Percentiles rank a stretch among this genome's conserved stretches.
Conservation (phyloP, 1,140 invertebrate genomes). For the Pseudoatta argentina region DNA sequence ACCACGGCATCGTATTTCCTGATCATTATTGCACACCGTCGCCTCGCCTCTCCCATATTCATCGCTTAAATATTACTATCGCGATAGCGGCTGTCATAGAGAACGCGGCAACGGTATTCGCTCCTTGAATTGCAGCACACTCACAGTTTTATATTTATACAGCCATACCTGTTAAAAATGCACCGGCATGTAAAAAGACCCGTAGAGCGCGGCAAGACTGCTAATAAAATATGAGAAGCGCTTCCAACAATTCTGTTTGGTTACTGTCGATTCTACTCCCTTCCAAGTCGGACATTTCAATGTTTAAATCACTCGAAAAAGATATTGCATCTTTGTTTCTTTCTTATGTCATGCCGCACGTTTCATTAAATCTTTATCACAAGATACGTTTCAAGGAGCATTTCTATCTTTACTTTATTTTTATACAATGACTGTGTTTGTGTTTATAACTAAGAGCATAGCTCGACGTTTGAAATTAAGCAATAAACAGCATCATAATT, state of each 20-base stretch:
- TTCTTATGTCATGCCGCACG: constrained; percentile 6
- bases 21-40: constrained; percentile 70
- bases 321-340: constrained; percentile 25
- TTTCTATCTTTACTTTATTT: neutral
- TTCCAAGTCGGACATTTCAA: constrained; percentile 15
- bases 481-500: neutral
- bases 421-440: neutral
- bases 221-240: constrained; percentile 54
- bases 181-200: constrained; percentile 62
- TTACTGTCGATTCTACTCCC: constrained; percentile 31
- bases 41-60: constrained; percentile 37
- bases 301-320: constrained; percentile 47
- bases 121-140: constrained; percentile 27
- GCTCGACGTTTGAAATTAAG: neutral
- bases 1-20: constrained; percentile 61
- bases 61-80: constrained; percentile 71
- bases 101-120: constrained; percentile 38
- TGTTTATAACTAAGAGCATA: neutral
- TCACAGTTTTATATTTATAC: constrained; percentile 34
- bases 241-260: constrained; percentile 30
- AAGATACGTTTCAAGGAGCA: neutral
- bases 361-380: constrained; percentile 36
- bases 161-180: constrained; percentile 67
- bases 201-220: neutral
- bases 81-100: constrained; percentile 61